A percentile compares a stretch with the other conserved stretches of the same genome.
Evolutionary conservation across 2,797 vertebrate genomes (phyloP).

Genomic region (Fundulus diaphanus): DNA sequence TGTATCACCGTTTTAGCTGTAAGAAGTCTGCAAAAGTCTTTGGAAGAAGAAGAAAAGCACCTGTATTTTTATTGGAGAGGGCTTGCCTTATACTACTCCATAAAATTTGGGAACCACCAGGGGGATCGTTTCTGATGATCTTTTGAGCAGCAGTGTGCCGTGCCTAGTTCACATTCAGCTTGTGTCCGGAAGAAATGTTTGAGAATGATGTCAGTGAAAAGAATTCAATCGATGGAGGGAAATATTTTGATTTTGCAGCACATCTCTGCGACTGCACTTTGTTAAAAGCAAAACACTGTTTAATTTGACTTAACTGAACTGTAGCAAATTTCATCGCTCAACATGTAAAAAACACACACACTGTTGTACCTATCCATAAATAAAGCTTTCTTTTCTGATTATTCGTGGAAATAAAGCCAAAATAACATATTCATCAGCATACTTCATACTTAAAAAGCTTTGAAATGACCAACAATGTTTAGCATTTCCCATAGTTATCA

Average conservation of each 20-base stretch:
- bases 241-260: constrained; percentile 63
- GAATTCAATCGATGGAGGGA: constrained; percentile 53
- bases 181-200: constrained; percentile 56
- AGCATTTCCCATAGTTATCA: not conserved
- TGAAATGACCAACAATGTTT: not conserved
- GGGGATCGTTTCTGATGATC: constrained; percentile 74
- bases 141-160: constrained; percentile 70
- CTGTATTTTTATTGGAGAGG: constrained; percentile 75
- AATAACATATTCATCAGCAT: not conserved
- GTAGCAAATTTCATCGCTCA: constrained; percentile 20
- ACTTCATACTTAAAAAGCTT: not conserved
- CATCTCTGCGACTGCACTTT: constrained; percentile 25
- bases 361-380: not conserved
- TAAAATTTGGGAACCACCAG: constrained; percentile 65
- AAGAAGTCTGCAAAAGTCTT: constrained; percentile 74
- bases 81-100: constrained; percentile 72
- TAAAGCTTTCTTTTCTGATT: not conserved
- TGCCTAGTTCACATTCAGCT: constrained; percentile 62
- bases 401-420: not conserved
- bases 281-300: constrained; percentile 25
- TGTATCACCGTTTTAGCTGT: constrained; percentile 52
- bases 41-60: constrained; percentile 68
- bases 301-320: constrained; percentile 35
- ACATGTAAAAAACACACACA: not conserved
- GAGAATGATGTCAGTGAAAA: constrained; percentile 64